Base-by-base conservation (phyloP, 2,888 invertebrate genomes). In the Thymelicus lineola region DNA sequence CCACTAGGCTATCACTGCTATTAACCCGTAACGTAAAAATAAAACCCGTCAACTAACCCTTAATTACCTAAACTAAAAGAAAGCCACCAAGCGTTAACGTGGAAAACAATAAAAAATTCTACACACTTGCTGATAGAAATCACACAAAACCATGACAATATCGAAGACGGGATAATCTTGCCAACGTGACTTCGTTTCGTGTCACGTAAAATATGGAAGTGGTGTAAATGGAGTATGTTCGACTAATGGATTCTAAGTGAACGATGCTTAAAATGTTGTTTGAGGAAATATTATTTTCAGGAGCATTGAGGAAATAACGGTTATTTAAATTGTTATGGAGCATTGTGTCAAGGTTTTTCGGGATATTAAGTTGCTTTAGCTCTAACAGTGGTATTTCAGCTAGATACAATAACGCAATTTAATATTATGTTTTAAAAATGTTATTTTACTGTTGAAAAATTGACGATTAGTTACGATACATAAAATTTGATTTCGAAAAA, bases 131-230 rank as follows among this genome's bases (percentile, higher is more conserved):
- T 7, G 53, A 53, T 53, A 53, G 17, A 17, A 57, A 57, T 57
- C 57, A n/a, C 57, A 58, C 38, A 9, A 58, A n/a, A 58, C 58
- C 58, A 10, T 38, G 58, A 58, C 58, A 61, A 61, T 28, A 62
- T 62, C 48, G 48, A 48, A 15, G 62, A 48, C 73, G 59, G 65
- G 72, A 71, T 71, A 72, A 71, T 72, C 66, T 60, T 55, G 69
- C 65, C 57, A 64, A 75, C 75, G 75, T 73, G 73, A 75, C 70
- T 67, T 66, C 65, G 60, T 70, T 36, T 66, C 50, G 50, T 53
- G 75, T 75, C 75, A 75, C 75, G 75, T 75, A 75, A 75, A 75
- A 75, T 73, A 75, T 75, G 70, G 70, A 75, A 67, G 62, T n/a
- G 62, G 35, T 62, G 58, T 58, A 58, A 58, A 58, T 58, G 58